Percentiles rank a stretch among this genome's conserved stretches.
phyloP scores from a whole-genome alignment of 64 coral and sea anemone species.

The Montipora sp. region DNA sequence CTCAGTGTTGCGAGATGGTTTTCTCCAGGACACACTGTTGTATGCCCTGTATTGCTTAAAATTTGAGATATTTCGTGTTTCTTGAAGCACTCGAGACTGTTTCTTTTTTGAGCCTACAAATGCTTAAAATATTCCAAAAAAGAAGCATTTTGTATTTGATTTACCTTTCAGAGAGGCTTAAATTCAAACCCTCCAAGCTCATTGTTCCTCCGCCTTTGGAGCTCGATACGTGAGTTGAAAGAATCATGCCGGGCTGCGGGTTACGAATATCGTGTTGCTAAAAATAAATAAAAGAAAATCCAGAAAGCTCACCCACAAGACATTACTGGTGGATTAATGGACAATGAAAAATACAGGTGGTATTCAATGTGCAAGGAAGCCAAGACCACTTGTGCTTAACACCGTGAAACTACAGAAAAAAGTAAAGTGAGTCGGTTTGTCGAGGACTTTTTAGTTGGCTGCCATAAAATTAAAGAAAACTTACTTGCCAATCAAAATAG shows the following conservation, averaged over 20 bases:
- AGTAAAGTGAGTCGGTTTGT: too few relatives aligned
- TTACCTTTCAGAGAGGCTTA: constrained; percentile 88
- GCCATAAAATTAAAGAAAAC: too few relatives aligned
- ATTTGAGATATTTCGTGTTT: too few relatives aligned
- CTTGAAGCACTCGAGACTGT: too few relatives aligned
- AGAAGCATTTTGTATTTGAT: not conserved
- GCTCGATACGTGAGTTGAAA: constrained; percentile 88
- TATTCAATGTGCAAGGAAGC: too few relatives aligned
- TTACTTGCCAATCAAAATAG: too few relatives aligned
- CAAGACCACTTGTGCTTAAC: too few relatives aligned
- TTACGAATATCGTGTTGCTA: constrained; percentile 78
- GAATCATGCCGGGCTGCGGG: constrained; percentile 81
- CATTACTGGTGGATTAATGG: not conserved
- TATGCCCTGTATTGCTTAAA: too few relatives aligned
- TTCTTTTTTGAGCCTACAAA: not conserved
- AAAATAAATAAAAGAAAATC: not conserved
- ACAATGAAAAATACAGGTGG: not conserved
- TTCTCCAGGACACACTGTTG: too few relatives aligned
- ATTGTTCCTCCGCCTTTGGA: constrained; percentile 68
- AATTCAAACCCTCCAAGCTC: constrained; percentile 81
- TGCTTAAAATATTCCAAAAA: not conserved
- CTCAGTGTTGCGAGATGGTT: too few relatives aligned
- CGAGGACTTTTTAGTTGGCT: too few relatives aligned
- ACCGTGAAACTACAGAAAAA: too few relatives aligned
- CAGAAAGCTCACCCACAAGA: not conserved